Conservation (phyloP, 2,113 vertebrate genomes). For the Elephas maximus region DNA sequence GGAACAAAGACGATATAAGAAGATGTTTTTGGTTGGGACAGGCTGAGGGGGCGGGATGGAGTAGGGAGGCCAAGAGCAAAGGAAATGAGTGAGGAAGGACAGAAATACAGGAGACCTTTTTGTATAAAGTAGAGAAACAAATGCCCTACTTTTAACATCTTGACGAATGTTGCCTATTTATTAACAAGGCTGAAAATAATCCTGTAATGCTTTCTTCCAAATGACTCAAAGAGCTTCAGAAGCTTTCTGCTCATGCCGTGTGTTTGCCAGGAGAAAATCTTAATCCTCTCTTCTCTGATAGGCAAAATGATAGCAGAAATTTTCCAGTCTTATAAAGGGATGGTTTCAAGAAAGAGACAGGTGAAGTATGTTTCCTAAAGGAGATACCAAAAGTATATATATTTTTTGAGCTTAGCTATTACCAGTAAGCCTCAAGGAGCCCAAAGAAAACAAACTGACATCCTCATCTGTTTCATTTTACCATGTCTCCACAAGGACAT, state of each 20-base stretch:
- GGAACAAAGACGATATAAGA: constrained; percentile 1
- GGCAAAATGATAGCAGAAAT: constrained; percentile 8
- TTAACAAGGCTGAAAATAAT: constrained; percentile 54
- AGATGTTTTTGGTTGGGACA: neutral
- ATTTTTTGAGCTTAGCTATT: neutral
- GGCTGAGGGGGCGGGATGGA: neutral
- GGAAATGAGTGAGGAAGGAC: constrained; percentile 42
- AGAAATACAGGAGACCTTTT: constrained; percentile 40
- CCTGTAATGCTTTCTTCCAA: constrained; percentile 33
- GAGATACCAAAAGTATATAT: neutral
- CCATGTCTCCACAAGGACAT: neutral
- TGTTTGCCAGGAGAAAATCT: constrained; percentile 13
- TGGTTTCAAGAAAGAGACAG: constrained; percentile 42
- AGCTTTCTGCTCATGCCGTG: neutral
- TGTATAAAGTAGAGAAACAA: constrained; percentile 41
- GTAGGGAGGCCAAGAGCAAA: neutral
- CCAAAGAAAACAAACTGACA: constrained; percentile 38
- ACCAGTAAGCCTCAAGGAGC: constrained; percentile 31
- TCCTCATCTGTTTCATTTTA: constrained; percentile 20
- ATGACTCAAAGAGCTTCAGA: constrained; percentile 10
- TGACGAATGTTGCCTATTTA: constrained; percentile 37
- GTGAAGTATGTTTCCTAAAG: constrained; percentile 60
- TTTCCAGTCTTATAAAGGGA: constrained; percentile 21
- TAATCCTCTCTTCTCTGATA: constrained; percentile 38
- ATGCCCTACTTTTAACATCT: constrained; percentile 40